Percentiles rank a stretch among this genome's conserved stretches.
phyloP scores from a whole-genome alignment of 2,888 invertebrate genomes.

The Drepana falcataria region DNA sequence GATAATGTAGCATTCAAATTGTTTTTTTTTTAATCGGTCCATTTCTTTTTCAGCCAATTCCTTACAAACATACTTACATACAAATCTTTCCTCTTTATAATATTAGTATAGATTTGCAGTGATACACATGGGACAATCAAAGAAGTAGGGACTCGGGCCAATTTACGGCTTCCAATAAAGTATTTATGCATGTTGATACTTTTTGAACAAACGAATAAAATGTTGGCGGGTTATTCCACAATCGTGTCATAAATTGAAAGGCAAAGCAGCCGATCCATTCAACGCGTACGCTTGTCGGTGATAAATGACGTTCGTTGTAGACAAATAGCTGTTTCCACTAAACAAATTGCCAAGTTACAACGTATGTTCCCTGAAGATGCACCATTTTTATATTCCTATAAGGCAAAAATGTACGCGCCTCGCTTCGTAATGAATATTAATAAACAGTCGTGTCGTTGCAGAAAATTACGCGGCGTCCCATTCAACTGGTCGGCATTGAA shows the following conservation, averaged over 20 bases:
- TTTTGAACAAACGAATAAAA: slow-evolving; percentile 27
- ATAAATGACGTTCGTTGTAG: slow-evolving; percentile 52
- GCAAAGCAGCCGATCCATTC: slow-evolving; percentile 27
- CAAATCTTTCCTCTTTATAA: no score
- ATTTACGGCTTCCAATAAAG: not conserved
- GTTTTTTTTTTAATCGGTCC: no score
- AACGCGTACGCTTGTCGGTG: slow-evolving; percentile 31
- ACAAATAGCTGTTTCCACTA: slow-evolving; percentile 55
- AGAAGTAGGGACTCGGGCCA: not conserved
- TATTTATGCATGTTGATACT: slow-evolving; percentile 6
- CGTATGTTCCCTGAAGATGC: slow-evolving; percentile 28
- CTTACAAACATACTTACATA: no score
- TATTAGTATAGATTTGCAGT: no score
- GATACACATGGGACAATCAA: slow-evolving; percentile 1
- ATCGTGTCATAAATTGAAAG: slow-evolving; percentile 48
- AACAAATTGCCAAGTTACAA: slow-evolving; percentile 50
- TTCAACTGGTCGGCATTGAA: slow-evolving; percentile 8
- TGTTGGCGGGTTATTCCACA: slow-evolving; percentile 33
- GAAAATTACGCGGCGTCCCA: slow-evolving; percentile 24
- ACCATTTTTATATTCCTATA: slow-evolving; percentile 33
- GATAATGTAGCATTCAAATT: no score
- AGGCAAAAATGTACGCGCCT: slow-evolving; percentile 44
- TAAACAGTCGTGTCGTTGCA: slow-evolving; percentile 29
- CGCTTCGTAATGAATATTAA: slow-evolving; percentile 54
- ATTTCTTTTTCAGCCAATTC: no score